Evolutionary conservation across 2,888 invertebrate genomes (phyloP), one percentile per base, ranked within the genome.

Genomic region (Acronicta leporina): DNA sequence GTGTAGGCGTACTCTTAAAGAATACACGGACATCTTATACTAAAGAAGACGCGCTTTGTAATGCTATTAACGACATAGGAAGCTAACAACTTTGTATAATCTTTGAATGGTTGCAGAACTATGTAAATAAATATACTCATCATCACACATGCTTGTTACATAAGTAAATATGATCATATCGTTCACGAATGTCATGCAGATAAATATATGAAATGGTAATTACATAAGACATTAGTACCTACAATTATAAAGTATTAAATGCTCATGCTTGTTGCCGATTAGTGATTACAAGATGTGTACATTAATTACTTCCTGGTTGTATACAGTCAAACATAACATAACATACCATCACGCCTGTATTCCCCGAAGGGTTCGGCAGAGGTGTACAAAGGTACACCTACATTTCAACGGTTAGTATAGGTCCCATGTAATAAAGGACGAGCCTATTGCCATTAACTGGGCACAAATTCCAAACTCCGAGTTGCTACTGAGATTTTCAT

Each of bases 291-390:
- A 38, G 50, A 51, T 42, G 44, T 55, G 20, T 20, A 20, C 20
- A 25, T 52, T 40, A 8, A 59, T 63, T 15, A 58, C 57, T 75
- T 75, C 77, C 77, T 73, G 47, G 54, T 62, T 51, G 45, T 47
- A 59, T 35, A 5, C n/a, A n/a, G n/a, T n/a, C n/a, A n/a, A n/a
- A n/a, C n/a, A n/a, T n/a, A n/a, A n/a, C n/a, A n/a, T n/a, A n/a
- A n/a, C n/a, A n/a, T n/a, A n/a, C n/a, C n/a, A n/a, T n/a, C n/a
- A n/a, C n/a, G n/a, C n/a, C n/a, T n/a, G n/a, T n/a, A n/a, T n/a
- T n/a, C n/a, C n/a, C n/a, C n/a, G n/a, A n/a, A n/a, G n/a, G n/a
- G n/a, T n/a, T n/a, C n/a, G n/a, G n/a, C n/a, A n/a, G n/a, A n/a
- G n/a, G n/a, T n/a, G n/a, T n/a, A n/a, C n/a, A n/a, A n/a, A n/a